Evolutionary conservation across 2,888 invertebrate genomes (phyloP).

Genomic region (Pristionchus mayeri): DNA sequence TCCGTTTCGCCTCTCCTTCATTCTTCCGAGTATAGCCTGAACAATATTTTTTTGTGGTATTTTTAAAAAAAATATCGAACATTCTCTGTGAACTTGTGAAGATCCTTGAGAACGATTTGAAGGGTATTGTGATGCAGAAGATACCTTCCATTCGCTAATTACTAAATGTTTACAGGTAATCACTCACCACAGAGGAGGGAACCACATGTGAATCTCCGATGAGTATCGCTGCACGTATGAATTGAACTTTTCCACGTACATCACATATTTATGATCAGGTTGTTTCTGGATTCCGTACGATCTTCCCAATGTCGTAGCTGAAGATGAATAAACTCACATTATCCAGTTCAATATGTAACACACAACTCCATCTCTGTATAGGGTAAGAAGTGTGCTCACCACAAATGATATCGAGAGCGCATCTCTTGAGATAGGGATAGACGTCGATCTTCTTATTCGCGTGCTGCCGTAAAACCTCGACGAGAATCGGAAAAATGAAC

Average conservation of each 20-base stretch:
- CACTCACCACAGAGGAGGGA: background rate
- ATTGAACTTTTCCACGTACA: conserved; percentile 54
- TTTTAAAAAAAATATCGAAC: conserved; percentile 68
- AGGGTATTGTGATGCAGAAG: background rate
- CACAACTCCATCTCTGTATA: background rate
- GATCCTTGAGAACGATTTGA: background rate
- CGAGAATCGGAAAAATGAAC: too few species aligned
- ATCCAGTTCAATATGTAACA: too few species aligned
- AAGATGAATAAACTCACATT: background rate
- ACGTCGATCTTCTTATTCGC: conserved; percentile 75
- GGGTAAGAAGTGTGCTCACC: background rate
- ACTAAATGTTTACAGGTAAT: background rate
- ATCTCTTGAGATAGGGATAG: conserved; percentile 78
- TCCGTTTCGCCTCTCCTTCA: too few species aligned
- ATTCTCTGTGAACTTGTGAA: conserved; percentile 50
- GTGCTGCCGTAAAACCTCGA: background rate
- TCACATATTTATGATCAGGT: conserved; percentile 50
- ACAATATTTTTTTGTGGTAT: too few species aligned
- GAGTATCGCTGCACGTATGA: conserved; percentile 48
- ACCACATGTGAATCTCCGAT: background rate
- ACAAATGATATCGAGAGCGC: conserved; percentile 78
- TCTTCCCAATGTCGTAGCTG: conserved; percentile 55
- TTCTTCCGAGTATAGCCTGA: too few species aligned
- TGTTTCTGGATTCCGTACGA: conserved; percentile 50
- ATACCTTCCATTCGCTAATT: background rate